phyloP scores from a whole-genome alignment of 2,888 invertebrate genomes.

The Cephonodes hylas region DNA sequence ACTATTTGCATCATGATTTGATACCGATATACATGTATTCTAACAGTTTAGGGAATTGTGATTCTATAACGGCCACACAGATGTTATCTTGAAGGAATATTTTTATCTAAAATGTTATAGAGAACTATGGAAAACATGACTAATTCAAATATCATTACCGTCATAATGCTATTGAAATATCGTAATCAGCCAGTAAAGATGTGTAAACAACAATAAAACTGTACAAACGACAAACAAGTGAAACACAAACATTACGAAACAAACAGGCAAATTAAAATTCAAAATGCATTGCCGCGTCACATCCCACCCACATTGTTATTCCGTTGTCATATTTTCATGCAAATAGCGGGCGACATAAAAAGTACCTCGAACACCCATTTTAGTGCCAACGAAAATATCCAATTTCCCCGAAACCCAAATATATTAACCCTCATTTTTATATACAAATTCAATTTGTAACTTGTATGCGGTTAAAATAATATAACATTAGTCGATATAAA shows the following conservation, averaged over 20 bases:
- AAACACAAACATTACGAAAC: background rate
- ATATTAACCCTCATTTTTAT: slow-evolving; percentile 21
- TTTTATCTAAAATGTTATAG: too few species aligned
- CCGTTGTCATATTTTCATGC: slow-evolving; percentile 3
- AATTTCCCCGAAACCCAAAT: slow-evolving; percentile 14
- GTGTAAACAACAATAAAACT: too few species aligned
- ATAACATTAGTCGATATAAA: slow-evolving; percentile 36
- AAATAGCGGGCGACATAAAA: slow-evolving; percentile 1
- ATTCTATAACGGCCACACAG: too few species aligned
- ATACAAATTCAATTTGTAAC: slow-evolving; percentile 32
- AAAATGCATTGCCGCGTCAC: background rate
- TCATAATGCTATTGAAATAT: too few species aligned
- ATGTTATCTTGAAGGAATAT: too few species aligned
- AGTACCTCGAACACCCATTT: background rate
- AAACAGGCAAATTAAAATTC: slow-evolving; percentile 4
- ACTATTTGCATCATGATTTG: too few species aligned
- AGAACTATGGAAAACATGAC: too few species aligned
- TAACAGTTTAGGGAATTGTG: too few species aligned
- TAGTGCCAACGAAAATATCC: slow-evolving; percentile 4
- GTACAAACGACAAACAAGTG: background rate
- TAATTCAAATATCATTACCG: too few species aligned
- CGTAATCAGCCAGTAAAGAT: too few species aligned
- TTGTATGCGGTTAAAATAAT: slow-evolving; percentile 22
- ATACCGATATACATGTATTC: too few species aligned
- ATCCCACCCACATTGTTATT: background rate